Base-by-base conservation (phyloP, 2,797 vertebrate genomes). In the Florisuga fusca region DNA sequence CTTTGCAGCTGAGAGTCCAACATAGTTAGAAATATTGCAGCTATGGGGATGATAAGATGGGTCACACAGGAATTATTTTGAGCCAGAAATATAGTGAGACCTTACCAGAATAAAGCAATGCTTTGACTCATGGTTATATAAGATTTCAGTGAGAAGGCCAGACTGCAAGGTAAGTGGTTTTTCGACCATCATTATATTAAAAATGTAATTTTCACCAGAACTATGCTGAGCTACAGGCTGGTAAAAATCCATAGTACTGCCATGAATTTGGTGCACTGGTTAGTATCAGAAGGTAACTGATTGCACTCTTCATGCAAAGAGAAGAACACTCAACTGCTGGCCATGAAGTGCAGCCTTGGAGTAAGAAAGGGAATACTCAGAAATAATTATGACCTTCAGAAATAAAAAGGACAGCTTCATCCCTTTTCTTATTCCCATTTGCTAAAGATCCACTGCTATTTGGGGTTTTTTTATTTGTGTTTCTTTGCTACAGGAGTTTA, bases 121-220 rank as follows among this genome's bases (percentile, higher is more conserved):
- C 80, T 88, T 92, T 77, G 51, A 51, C 57, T 67, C 22, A 4
- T 26, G 53, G 77, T 89, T 95, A 76, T 71, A n/a, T 84, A 97
- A 96, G 72, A 89, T 34, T 43, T 59, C 45, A 50, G 31, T 23
- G 46, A 85, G n/a, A 81, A 87, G 54, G 61, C 31, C 12, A 2
- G 53, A 33, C 45, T 71, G 16, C 62, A 61, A 61, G 25, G 38
- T 26, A 76, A 93, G 80, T 43, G 31, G 50, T 14, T 58, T 85
- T 23, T 41, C 38, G 6, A 41, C 38, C 53, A 50, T 27, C 94
- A n/a, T 74, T 83, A 58, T 7, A 73, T 63, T 73, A 66, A 86
- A 92, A 95, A 74, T 61, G 57, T 54, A 59, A 57, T 92, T 89
- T 96, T 88, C 69, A 69, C 33, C 41, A 75, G 38, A 84, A 29